phyloP scores from a whole-genome alignment of 2,888 invertebrate genomes.

The Acanthococcus lagerstroemiae region DNA sequence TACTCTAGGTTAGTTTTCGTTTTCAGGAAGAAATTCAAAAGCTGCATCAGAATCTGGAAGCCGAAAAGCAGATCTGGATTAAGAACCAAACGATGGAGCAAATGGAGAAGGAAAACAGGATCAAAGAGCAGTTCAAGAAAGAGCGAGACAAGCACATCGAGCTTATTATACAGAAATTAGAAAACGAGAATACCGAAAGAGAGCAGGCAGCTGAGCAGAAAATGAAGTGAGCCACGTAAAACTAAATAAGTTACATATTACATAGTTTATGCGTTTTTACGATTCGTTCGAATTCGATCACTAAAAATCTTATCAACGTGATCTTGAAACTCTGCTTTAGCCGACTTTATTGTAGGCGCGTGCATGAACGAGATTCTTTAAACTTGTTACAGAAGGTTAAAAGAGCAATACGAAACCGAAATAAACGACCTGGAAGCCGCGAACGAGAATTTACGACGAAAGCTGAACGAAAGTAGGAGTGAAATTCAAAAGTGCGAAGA shows the following conservation, averaged over 20 bases:
- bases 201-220: constrained; percentile 52
- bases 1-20: too few species aligned
- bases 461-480: constrained; percentile 56
- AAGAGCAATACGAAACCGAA: constrained; percentile 66
- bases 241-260: background rate
- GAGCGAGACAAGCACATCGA: constrained; percentile 74
- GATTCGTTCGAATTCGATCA: too few species aligned
- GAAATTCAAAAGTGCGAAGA: constrained; percentile 58
- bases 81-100: constrained; percentile 52
- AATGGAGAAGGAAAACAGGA: constrained; percentile 55
- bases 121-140: constrained; percentile 57
- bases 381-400: constrained; percentile 61
- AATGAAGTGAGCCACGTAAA: constrained; percentile 40
- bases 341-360: too few species aligned
- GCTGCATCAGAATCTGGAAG: constrained; percentile 51
- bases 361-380: too few species aligned
- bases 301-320: too few species aligned
- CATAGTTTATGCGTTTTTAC: too few species aligned
- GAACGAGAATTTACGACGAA: constrained; percentile 54
- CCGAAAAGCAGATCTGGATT: constrained; percentile 55
- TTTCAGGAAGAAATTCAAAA: constrained; percentile 47
- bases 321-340: too few species aligned
- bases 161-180: constrained; percentile 57
- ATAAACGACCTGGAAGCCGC: constrained; percentile 55
- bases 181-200: constrained; percentile 55